phyloP scores from a whole-genome alignment of 2,888 invertebrate species.

The Stenodera caucasica region DNA sequence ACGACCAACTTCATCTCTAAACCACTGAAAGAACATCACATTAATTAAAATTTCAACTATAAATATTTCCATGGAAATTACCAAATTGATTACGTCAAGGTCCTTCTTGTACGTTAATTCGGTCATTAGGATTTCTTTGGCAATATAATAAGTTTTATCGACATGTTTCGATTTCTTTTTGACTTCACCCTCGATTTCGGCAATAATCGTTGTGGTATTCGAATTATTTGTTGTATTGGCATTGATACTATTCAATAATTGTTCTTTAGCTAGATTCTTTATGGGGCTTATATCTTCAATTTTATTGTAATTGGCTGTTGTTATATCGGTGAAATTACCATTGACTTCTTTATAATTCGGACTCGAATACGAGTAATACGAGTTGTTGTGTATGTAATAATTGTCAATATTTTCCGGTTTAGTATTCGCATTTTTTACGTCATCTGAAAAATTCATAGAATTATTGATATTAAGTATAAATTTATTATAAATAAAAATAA shows the following conservation, averaged over 20 bases:
- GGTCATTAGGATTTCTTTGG: constrained; percentile 93
- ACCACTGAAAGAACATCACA: constrained; percentile 61
- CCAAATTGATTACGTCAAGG: constrained; percentile 86
- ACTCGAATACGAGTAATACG: constrained; percentile 54
- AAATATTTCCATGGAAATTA: constrained; percentile 44
- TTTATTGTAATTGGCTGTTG: constrained; percentile 52
- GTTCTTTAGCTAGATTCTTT: constrained; percentile 48
- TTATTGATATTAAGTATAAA: neutral
- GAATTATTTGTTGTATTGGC: constrained; percentile 46
- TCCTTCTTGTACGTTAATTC: constrained; percentile 95
- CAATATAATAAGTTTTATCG: constrained; percentile 79
- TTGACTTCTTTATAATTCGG: constrained; percentile 53
- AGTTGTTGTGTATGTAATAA: constrained; percentile 48
- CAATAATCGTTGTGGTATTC: constrained; percentile 52
- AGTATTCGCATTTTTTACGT: constrained; percentile 27
- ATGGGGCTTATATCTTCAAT: constrained; percentile 41
- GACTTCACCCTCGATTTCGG: constrained; percentile 54
- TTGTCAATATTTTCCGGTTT: constrained; percentile 31
- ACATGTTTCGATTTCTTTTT: constrained; percentile 50
- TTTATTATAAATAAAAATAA: neutral
- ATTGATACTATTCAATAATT: constrained; percentile 53
- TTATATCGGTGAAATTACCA: constrained; percentile 52
- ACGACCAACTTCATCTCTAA: constrained; percentile 65
- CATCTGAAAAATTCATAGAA: constrained; percentile 33
- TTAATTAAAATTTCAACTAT: too few species aligned